Conservation (phyloP, 2,888 invertebrate genomes). For the Chironomus riparius region DNA sequence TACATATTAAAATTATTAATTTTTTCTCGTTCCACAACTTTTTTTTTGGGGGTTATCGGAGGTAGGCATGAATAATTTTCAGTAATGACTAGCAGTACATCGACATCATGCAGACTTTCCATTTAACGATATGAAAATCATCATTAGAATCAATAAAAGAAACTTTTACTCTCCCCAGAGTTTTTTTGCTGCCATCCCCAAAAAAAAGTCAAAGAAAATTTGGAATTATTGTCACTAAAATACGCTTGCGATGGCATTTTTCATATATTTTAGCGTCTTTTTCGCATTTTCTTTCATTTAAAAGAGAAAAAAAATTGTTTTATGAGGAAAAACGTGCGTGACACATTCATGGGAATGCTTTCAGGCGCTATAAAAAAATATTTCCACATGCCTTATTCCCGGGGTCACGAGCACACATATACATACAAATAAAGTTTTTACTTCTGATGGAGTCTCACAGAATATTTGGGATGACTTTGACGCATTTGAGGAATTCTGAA, state of each 20-base stretch:
- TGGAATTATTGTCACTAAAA: not conserved
- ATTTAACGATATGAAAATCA: too few relatives aligned
- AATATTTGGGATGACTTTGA: not conserved
- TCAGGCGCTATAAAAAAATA: not conserved
- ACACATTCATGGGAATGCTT: conserved; percentile 11
- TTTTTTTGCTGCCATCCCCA: too few relatives aligned
- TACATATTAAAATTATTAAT: too few relatives aligned
- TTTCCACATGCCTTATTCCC: conserved; percentile 8
- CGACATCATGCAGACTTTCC: too few relatives aligned
- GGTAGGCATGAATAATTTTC: too few relatives aligned
- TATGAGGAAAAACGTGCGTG: conserved; percentile 21
- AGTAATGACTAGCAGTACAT: too few relatives aligned
- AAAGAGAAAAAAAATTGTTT: not conserved
- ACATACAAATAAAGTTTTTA: not conserved
- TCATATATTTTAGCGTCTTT: not conserved
- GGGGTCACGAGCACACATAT: not conserved
- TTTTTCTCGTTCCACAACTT: not conserved
- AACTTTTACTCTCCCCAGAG: too few relatives aligned
- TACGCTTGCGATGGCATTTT: not conserved
- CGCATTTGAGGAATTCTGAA: too few relatives aligned
- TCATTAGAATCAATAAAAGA: too few relatives aligned
- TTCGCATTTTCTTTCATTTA: conserved; percentile 2
- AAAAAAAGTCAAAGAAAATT: too few relatives aligned
- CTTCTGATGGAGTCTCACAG: not conserved
- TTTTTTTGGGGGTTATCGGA: too few relatives aligned